These are phyloP conservation scores for Pelvicachromis taeniatus DNA, from an alignment of 2,113 vertebrate genomes.

Conservation along the genomic window DNA sequence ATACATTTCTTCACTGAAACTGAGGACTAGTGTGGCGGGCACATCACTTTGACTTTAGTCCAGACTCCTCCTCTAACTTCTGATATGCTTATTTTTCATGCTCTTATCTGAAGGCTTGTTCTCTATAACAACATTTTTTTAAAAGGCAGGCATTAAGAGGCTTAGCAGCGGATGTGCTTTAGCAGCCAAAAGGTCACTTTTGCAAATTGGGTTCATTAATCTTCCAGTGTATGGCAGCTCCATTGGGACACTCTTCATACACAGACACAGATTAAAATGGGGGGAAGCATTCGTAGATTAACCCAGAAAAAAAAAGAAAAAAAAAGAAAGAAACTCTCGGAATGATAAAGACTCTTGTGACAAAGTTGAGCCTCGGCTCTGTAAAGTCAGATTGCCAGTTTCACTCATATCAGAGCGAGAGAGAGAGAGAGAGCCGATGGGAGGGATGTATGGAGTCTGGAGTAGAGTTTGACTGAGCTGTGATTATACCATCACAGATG, in stretches of 20 bases:
- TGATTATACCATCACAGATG: conserved; percentile 67
- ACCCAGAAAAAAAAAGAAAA: conserved; percentile 52
- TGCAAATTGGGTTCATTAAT: conserved; percentile 82
- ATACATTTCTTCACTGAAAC: conserved; percentile 25
- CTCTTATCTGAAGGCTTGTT: conserved; percentile 62
- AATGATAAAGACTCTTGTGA: conserved; percentile 67
- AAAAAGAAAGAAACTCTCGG: conserved; percentile 56
- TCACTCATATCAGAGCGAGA: conserved; percentile 51
- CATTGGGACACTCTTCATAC: conserved; percentile 71
- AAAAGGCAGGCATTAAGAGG: conserved; percentile 72
- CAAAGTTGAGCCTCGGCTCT: conserved; percentile 49
- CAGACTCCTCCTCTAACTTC: conserved; percentile 45
- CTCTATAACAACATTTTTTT: conserved; percentile 63
- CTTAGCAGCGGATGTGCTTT: conserved; percentile 67
- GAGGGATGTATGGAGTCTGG: conserved; percentile 30
- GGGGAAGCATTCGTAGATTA: conserved; percentile 69
- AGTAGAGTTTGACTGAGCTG: conserved; percentile 60
- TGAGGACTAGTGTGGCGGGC: conserved; percentile 15
- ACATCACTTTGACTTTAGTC: conserved; percentile 61
- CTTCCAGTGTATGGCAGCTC: conserved; percentile 71
- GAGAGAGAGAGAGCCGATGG: background rate
- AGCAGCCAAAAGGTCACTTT: conserved; percentile 77
- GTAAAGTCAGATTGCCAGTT: conserved; percentile 65
- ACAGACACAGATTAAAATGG: conserved; percentile 70
- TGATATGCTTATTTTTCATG: conserved; percentile 54